Evolutionary conservation across 2,113 vertebrate genomes (phyloP), one percentile per base, ranked within the genome.

Genomic region (Carassius carassius): DNA sequence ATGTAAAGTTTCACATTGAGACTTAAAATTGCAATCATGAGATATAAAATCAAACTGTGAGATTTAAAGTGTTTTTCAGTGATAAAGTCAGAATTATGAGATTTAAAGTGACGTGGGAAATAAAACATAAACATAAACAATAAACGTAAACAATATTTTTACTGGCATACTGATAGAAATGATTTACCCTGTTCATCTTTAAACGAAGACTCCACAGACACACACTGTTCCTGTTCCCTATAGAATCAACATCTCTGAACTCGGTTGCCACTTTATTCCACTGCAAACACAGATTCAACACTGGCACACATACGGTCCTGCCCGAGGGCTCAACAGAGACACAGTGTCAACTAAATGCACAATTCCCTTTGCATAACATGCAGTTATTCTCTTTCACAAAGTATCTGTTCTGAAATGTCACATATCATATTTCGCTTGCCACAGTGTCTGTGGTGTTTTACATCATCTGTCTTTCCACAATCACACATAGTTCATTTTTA

Each of bases 401-500:
- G n/a, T 17, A 16, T 5, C n/a, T 80, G 78, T 67, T 65, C 37
- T 29, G n/a, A 80, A 44, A 78, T 78, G 76, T 62, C 76, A 41
- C 19, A 37, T 41, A 25, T 47, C 19, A 17, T 63, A 25, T 80
- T 12, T 47, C 10, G 17, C 51, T 78, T 4, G 56, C 21, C 10
- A 37, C 23, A n/a, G 12, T 2, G 12, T 79, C 35, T 81, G 37
- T 19, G 14, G 60, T 32, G 21, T 37, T 23, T 32, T 19, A 62
- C 16, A 60, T 58, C 10, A 21, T 25, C 49, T 78, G 19, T 60
- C n/a, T 65, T 11, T 65, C n/a, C 62, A 19, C 60, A 54, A 47
- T 80, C 23, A 80, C 41, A 65, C 0, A 5, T 3, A 25, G 25
- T 37, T 56, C 11, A 56, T 54, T 14, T 81, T 69, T 67, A 81